These are phyloP conservation scores for Ptilonorhynchus violaceus DNA, from an alignment of 2,113 vertebrate species.

Conservation along the genomic window DNA sequence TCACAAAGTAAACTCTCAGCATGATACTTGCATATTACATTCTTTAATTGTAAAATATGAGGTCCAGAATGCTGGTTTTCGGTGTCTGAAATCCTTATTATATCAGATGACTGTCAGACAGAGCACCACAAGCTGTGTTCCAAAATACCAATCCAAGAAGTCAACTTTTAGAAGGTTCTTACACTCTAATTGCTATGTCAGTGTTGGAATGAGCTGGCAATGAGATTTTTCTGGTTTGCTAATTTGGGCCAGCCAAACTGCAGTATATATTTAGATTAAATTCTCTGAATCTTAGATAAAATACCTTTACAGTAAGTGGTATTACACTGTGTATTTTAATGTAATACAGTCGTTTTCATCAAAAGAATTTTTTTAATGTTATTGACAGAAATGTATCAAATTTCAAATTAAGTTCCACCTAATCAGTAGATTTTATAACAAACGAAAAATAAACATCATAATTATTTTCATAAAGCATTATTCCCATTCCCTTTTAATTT, in stretches of 20 bases:
- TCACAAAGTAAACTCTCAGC: neutral
- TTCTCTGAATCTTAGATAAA: neutral
- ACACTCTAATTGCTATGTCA: neutral
- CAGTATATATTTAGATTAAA: neutral
- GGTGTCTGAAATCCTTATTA: neutral
- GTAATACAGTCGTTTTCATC: neutral
- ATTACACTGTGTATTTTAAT: neutral
- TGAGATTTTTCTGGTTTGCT: neutral
- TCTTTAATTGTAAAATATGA: neutral
- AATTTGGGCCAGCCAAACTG: neutral
- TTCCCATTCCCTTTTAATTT: neutral
- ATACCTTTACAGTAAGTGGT: neutral
- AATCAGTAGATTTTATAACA: neutral
- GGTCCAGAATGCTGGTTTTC: neutral
- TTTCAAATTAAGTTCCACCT: neutral
- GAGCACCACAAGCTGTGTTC: neutral
- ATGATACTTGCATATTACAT: neutral
- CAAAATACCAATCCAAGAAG: neutral
- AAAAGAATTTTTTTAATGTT: neutral
- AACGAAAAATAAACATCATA: neutral
- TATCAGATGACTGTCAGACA: neutral
- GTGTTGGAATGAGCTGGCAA: neutral
- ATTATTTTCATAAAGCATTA: neutral
- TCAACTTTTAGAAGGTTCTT: neutral
- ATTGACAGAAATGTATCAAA: neutral